Base-by-base conservation (phyloP, 2,888 invertebrate genomes). In the Limenitis camilla region DNA sequence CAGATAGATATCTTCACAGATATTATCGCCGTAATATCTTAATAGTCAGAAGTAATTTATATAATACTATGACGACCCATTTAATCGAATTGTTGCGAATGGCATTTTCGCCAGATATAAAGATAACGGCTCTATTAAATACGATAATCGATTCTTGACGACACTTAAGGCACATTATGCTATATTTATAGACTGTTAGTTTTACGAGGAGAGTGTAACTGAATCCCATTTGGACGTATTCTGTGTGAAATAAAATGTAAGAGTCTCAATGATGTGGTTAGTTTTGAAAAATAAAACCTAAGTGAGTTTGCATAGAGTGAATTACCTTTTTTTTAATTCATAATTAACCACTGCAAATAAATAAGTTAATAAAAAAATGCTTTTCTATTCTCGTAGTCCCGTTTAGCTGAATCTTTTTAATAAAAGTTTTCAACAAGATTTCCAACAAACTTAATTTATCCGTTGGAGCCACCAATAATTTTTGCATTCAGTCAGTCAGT, bases 161-260 rank as follows among this genome's bases (percentile, higher is more conserved):
- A 73, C 67, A 63, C 61, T 63, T 59, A 61, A 63, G 61, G 64
- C 64, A 68, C 71, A 69, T 73, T 71, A 72, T 66, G 61, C 60
- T 60, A 56, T 71, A 69, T 78, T 76, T 77, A 78, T 76, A 60
- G 72, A 67, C 74, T 69, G 67, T 74, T 75, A 72, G 65, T 70
- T 71, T 73, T 72, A 74, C 65, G 69, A 67, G 61, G 49, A 53
- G 49, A 51, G 49, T 60, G 61, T 50, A 60, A 52, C 55, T 60
- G 61, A 56, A 55, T 56, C 59, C 60, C 55, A 55, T 57, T 57
- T 53, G 49, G 56, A 52, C 52, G 60, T 60, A 62, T 59, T 59
- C 58, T 58, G 43, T 47, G 49, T 52, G 49, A 52, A 53, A 62
- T 61, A 61, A 63, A 61, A 60, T 60, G 58, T 61, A 56, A 40